phyloP scores from a whole-genome alignment of 2,113 vertebrate species.

The Meriones unguiculatus region DNA sequence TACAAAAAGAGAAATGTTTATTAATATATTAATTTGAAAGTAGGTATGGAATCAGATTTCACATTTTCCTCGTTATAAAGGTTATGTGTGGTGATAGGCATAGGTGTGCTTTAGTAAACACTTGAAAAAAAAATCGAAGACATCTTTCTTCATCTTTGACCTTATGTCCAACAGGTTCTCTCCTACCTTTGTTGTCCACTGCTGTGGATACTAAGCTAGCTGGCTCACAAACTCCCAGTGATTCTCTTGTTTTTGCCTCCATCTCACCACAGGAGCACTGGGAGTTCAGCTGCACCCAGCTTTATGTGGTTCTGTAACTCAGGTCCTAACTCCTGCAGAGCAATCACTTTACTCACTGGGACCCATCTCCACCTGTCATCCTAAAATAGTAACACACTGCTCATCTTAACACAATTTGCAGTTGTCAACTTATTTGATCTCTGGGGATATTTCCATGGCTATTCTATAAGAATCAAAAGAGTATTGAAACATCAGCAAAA shows the following conservation, averaged over 20 bases:
- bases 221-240: not conserved
- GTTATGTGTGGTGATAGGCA: not conserved
- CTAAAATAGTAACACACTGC: constrained; percentile 13
- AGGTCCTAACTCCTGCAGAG: not conserved
- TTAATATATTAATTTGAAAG: constrained; percentile 19
- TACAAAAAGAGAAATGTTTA: not conserved
- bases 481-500: not conserved
- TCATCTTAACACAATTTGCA: not conserved
- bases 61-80: not conserved
- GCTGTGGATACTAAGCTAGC: not conserved
- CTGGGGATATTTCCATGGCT: not conserved
- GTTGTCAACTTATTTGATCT: constrained; percentile 1
- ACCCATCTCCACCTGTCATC: not conserved
- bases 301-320: not conserved
- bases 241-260: not conserved
- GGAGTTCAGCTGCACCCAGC: not conserved
- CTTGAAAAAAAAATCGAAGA: not conserved
- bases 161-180: not conserved
- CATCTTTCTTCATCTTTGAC: not conserved
- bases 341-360: not conserved
- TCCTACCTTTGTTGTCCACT: not conserved
- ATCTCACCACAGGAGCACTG: not conserved
- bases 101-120: not conserved
- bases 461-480: not conserved
- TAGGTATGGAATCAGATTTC: not conserved